Percentiles rank a stretch among this genome's conserved stretches.
phyloP scores from a whole-genome alignment of 2,797 vertebrate genomes.

The Eleutherodactylus coqui region DNA sequence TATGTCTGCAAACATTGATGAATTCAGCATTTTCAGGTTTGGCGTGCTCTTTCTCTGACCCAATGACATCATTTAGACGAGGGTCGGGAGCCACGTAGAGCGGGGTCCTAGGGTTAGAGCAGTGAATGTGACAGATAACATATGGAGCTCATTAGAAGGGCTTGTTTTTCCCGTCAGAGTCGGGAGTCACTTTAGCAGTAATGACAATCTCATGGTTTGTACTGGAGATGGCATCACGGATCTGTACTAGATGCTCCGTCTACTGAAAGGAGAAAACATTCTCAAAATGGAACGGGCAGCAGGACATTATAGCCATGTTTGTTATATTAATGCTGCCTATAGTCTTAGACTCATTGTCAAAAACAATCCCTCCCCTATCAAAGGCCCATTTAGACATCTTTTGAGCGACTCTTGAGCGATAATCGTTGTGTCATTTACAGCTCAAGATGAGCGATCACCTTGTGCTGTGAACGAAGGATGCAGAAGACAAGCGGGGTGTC shows the following conservation, averaged over 20 bases:
- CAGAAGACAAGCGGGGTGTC: too few species aligned
- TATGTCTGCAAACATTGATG: not conserved
- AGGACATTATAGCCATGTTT: too few species aligned
- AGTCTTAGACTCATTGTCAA: too few species aligned
- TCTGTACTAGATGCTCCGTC: not conserved
- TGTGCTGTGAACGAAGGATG: too few species aligned
- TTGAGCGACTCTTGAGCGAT: too few species aligned
- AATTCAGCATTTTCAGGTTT: not conserved
- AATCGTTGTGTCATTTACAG: too few species aligned
- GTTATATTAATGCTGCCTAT: too few species aligned
- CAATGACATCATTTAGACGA: not conserved
- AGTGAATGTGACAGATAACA: not conserved
- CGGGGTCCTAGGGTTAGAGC: not conserved
- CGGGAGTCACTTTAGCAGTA: not conserved
- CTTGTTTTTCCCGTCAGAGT: slow-evolving; percentile 10
- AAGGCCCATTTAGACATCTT: too few species aligned
- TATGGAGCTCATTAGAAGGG: slow-evolving; percentile 2
- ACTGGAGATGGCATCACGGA: not conserved
- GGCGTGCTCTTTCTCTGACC: not conserved
- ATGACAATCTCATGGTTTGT: not conserved
- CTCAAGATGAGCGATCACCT: too few species aligned
- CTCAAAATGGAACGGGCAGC: too few species aligned
- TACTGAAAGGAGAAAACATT: too few species aligned
- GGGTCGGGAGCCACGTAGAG: not conserved
- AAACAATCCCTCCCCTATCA: too few species aligned